Conservation (phyloP, 2,797 vertebrate species). For the Pseudocheirus occidentalis region DNA sequence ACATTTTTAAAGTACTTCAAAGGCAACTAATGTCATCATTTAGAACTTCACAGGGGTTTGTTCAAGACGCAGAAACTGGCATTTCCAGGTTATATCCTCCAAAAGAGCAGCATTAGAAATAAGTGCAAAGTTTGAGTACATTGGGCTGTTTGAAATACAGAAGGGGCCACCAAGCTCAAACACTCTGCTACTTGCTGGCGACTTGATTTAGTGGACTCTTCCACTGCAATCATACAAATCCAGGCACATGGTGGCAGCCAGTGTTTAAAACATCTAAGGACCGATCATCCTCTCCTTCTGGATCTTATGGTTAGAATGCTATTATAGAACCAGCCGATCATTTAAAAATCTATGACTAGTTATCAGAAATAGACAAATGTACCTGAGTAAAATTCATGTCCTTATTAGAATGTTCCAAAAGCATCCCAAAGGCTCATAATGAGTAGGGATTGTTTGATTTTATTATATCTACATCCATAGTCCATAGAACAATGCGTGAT, state of each 20-base stretch:
- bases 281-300: background rate
- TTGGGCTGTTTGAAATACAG: constrained; percentile 23
- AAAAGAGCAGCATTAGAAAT: constrained; percentile 3
- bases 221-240: background rate
- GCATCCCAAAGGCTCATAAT: background rate
- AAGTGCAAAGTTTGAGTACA: background rate
- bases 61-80: constrained; percentile 49
- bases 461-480: background rate
- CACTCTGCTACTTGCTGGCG: background rate
- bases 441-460: background rate
- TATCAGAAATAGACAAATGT: background rate
- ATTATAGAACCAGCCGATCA: background rate
- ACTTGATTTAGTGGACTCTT: background rate
- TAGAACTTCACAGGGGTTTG: constrained; percentile 13
- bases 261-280: background rate
- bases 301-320: background rate
- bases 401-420: background rate
- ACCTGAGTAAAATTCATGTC: background rate
- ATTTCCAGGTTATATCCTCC: constrained; percentile 23
- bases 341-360: background rate
- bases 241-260: background rate
- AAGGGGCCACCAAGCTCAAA: background rate
- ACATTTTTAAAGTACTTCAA: constrained; percentile 31
- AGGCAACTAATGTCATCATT: constrained; percentile 26
- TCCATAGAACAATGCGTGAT: background rate